These are phyloP conservation scores for Dipodomys ordii DNA, from an alignment of 2,113 vertebrate species.

Conservation along the genomic window DNA sequence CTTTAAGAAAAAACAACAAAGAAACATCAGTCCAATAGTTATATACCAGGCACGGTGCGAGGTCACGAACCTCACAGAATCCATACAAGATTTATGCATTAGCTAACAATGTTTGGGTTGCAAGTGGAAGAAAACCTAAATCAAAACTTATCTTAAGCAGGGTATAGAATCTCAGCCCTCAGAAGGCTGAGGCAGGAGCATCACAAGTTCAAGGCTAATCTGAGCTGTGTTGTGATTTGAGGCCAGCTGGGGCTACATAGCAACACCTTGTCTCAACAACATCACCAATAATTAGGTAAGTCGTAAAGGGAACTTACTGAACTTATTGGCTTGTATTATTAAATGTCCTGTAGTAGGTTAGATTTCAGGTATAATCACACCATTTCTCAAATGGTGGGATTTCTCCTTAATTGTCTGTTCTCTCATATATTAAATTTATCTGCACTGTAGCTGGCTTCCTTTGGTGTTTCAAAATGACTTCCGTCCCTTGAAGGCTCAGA, in stretches of 20 bases:
- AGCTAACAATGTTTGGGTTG: background rate
- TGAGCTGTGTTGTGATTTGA: no score
- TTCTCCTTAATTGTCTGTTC: background rate
- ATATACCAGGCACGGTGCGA: background rate
- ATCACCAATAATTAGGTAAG: background rate
- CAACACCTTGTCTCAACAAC: no score
- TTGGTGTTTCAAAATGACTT: background rate
- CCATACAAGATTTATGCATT: background rate
- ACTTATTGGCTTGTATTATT: background rate
- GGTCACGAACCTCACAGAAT: background rate
- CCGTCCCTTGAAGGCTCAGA: background rate
- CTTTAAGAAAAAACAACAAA: conserved; percentile 2
- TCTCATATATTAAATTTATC: background rate
- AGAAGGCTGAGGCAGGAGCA: no score
- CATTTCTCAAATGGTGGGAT: background rate
- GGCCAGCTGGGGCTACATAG: no score
- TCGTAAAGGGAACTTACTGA: background rate
- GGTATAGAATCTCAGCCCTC: no score
- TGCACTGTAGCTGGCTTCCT: background rate
- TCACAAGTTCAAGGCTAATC: no score
- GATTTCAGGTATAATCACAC: background rate
- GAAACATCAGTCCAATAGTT: conserved; percentile 1
- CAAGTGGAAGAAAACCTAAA: conserved; percentile 31
- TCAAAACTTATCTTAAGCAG: background rate
- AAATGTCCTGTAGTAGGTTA: background rate